Percentiles rank a stretch among this genome's conserved stretches.
Conservation (phyloP, 2,797 vertebrate species). For the Odontamblyopus lacepedii region DNA sequence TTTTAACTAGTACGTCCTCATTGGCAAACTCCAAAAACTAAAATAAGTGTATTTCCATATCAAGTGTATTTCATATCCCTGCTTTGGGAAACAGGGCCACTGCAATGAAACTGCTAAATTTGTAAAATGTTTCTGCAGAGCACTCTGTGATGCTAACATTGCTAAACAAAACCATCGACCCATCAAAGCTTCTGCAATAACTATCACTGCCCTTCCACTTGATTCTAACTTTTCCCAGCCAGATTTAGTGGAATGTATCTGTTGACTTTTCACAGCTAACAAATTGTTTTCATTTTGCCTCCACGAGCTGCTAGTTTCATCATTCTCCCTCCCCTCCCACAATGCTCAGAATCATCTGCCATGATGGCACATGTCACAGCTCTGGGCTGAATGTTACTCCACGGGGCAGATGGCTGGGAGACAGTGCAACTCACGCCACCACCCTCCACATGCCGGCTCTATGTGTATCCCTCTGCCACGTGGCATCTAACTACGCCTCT, state of each 20-base stretch:
- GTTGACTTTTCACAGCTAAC: constrained; percentile 33
- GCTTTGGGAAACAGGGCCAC: not conserved
- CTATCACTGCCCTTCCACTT: constrained; percentile 30
- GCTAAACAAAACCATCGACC: not conserved
- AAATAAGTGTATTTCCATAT: not conserved
- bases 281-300: constrained; percentile 51
- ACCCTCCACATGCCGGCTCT: constrained; percentile 22
- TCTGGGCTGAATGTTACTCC: constrained; percentile 53
- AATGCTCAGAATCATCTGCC: constrained; percentile 50
- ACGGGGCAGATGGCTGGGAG: constrained; percentile 39
- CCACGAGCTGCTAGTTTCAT: constrained; percentile 40
- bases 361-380: constrained; percentile 41
- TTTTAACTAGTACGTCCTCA: not conserved
- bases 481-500: constrained; percentile 48
- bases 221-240: constrained; percentile 33
- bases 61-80: no score
- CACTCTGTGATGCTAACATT: not conserved
- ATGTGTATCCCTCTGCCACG: constrained; percentile 25
- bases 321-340: constrained; percentile 31
- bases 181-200: constrained; percentile 9
- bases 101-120: not conserved
- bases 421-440: constrained; percentile 22
- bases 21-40: not conserved
- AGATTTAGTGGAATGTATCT: constrained; percentile 54
- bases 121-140: constrained; percentile 4